Percentiles rank a stretch among this genome's conserved stretches.
Evolutionary conservation across 1,140 invertebrate genomes (phyloP).

Genomic region (Brachionus asplanchnoidis): DNA sequence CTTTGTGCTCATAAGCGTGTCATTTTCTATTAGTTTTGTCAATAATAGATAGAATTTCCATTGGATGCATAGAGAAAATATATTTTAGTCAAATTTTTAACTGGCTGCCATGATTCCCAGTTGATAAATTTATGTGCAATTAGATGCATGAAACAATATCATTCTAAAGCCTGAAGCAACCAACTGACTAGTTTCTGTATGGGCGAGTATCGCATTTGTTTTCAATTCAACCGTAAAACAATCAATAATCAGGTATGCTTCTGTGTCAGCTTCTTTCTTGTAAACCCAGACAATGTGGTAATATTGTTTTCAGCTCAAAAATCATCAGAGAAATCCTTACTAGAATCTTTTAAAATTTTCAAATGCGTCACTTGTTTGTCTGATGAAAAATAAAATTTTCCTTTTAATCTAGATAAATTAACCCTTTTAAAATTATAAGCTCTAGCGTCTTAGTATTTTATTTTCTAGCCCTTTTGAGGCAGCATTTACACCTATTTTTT

Average conservation of each 20-base stretch:
- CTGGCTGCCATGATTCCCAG: background rate
- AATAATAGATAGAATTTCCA: background rate
- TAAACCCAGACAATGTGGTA: background rate
- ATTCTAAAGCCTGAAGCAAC: background rate
- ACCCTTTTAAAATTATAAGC: too few relatives aligned
- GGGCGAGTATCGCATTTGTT: background rate
- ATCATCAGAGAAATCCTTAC: background rate
- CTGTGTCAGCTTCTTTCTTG: background rate
- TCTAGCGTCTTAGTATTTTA: too few relatives aligned
- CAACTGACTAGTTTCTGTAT: background rate
- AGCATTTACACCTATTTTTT: too few relatives aligned
- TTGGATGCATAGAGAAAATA: background rate
- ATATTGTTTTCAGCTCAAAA: background rate
- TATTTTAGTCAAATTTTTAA: background rate
- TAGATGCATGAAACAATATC: constrained; percentile 33
- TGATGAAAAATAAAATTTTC: background rate
- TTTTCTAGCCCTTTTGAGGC: too few relatives aligned
- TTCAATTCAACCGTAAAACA: background rate
- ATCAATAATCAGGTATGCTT: background rate
- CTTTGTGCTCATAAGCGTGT: constrained; percentile 8
- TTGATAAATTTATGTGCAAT: constrained; percentile 19
- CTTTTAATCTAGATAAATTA: too few relatives aligned
- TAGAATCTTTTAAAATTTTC: background rate
- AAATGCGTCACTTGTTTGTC: background rate
- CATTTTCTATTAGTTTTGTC: background rate